Percentiles rank a stretch among this genome's conserved stretches.
Conservation (phyloP, 1,140 invertebrate genomes). For the Cyclargus thomasi region DNA sequence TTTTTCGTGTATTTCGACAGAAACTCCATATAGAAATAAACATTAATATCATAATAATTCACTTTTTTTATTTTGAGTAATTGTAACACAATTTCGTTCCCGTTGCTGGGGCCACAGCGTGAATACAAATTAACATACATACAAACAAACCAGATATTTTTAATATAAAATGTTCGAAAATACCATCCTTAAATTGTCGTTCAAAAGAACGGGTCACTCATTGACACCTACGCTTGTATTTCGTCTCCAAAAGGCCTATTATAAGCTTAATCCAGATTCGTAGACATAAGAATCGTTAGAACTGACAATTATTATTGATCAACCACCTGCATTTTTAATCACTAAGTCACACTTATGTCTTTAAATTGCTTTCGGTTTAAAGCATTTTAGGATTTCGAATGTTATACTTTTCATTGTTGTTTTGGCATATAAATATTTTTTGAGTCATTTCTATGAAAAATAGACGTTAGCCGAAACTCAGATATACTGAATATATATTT, state of each 20-base stretch:
- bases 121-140: slow-evolving; percentile 58
- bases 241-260: slow-evolving; percentile 46
- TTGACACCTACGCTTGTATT: slow-evolving; percentile 63
- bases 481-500: no score
- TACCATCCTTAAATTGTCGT: slow-evolving; percentile 52
- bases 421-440: no score
- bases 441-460: no score
- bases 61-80: background rate
- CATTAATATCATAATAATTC: background rate
- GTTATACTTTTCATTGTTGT: no score
- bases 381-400: no score
- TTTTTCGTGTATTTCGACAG: no score
- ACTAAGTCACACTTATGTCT: no score
- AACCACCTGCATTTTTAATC: no score
- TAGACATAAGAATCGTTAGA: background rate
- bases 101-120: slow-evolving; percentile 36
- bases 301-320: no score
- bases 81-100: slow-evolving; percentile 51
- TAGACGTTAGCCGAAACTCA: no score
- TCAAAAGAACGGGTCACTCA: slow-evolving; percentile 40
- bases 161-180: slow-evolving; percentile 49
- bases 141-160: slow-evolving; percentile 37
- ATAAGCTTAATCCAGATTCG: slow-evolving; percentile 29
- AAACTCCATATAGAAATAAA: no score
- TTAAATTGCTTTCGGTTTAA: no score